Percentiles rank a stretch among this genome's conserved stretches.
Evolutionary conservation across 2,797 vertebrate genomes (phyloP).

Genomic region (Dipus sagitta): DNA sequence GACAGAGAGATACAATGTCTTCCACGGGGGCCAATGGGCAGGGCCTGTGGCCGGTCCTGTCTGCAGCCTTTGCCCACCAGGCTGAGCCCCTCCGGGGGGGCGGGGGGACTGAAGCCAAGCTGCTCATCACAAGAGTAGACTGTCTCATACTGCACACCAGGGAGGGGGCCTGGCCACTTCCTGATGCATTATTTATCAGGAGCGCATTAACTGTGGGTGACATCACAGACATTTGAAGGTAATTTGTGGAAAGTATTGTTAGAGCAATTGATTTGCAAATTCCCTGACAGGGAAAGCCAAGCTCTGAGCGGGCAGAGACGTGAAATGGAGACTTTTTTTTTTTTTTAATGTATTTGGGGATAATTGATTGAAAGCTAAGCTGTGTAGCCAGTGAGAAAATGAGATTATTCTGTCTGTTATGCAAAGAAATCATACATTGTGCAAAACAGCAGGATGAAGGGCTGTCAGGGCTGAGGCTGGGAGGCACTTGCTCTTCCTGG

Average conservation of each 20-base stretch:
- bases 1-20: background rate
- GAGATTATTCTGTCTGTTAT: slow-evolving; percentile 82
- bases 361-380: slow-evolving; percentile 84
- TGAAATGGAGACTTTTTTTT: slow-evolving; percentile 68
- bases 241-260: slow-evolving; percentile 85
- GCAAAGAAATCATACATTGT: slow-evolving; percentile 78
- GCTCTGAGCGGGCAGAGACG: slow-evolving; percentile 75
- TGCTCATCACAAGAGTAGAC: slow-evolving; percentile 19
- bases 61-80: background rate
- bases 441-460: slow-evolving; percentile 68
- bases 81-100: background rate
- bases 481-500: background rate
- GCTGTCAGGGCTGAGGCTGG: background rate
- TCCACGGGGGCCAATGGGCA: too few relatives aligned
- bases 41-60: background rate
- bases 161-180: slow-evolving; percentile 66
- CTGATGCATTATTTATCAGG: slow-evolving; percentile 85
- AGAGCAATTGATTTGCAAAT: slow-evolving; percentile 81
- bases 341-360: slow-evolving; percentile 78
- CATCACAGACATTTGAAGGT: slow-evolving; percentile 83
- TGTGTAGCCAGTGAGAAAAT: slow-evolving; percentile 84
- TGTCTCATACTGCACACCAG: slow-evolving; percentile 47
- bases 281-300: slow-evolving; percentile 81
- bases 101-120: background rate
- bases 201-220: slow-evolving; percentile 80